A percentile compares a stretch with the other conserved stretches of the same genome.
phyloP scores from a whole-genome alignment of 2,888 invertebrate species.

The Brachyptera risi region DNA sequence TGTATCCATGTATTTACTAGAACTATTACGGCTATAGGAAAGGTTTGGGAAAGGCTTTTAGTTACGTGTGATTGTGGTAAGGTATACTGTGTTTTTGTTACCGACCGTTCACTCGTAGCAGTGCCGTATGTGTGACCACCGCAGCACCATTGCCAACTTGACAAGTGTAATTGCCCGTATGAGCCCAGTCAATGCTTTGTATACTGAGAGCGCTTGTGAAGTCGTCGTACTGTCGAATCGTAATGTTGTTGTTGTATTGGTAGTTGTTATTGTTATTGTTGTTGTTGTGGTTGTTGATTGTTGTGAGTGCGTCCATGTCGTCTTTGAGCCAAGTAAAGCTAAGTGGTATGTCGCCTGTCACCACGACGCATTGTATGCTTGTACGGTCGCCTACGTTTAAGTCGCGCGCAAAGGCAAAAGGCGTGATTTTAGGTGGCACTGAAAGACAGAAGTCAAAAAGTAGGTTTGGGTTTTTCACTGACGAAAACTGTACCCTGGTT shows the following conservation, averaged over 20 bases:
- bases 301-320: conserved; percentile 35
- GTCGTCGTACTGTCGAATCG: conserved; percentile 56
- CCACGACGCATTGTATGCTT: conserved; percentile 57
- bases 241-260: conserved; percentile 45
- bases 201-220: conserved; percentile 58
- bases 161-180: conserved; percentile 58
- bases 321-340: conserved; percentile 62
- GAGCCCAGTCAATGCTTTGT: conserved; percentile 53
- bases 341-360: conserved; percentile 60
- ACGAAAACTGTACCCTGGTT: too few relatives aligned
- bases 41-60: too few relatives aligned
- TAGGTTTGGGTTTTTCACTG: too few relatives aligned
- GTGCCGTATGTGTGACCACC: conserved; percentile 55
- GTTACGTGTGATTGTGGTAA: too few relatives aligned
- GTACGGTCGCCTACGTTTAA: conserved; percentile 57
- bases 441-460: conserved; percentile 39
- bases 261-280: conserved; percentile 28
- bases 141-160: conserved; percentile 56
- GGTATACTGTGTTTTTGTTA: too few relatives aligned
- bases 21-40: too few relatives aligned
- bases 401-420: conserved; percentile 60
- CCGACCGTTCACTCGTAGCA: conserved; percentile 55
- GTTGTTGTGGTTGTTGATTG: conserved; percentile 24
- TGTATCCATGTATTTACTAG: too few relatives aligned
- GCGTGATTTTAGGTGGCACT: conserved; percentile 63